Base-by-base conservation (phyloP, 2,888 invertebrate species). In the Isoperla grammatica region DNA sequence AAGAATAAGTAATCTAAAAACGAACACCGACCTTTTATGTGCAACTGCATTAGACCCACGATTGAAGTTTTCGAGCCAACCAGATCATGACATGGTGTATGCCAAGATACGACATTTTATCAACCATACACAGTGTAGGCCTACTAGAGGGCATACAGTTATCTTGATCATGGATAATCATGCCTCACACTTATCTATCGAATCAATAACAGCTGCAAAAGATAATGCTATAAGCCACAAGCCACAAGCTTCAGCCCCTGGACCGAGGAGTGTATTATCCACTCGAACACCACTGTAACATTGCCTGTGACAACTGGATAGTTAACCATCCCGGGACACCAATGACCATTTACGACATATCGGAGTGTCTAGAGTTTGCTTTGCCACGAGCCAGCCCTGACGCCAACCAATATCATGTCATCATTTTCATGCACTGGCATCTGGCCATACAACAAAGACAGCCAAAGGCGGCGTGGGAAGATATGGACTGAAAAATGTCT, bases 321-420 rank as follows among this genome's bases (percentile, higher is more conserved):
- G 59, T 67, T 45, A 61, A 53, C 50, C 54, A 70, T 57, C 67
- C 67, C 35, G 67, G 68, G 9, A 66, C 65, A 54, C 59, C 66
- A 11, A 65, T 68, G 42, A 65, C 65, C 9, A 68, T 70, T 45
- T 67, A 69, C 59, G 67, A 69, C 37, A 35, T 62, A 3, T 43
- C 45, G 23, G 62, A 45, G 29, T 56, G 63, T 48, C 42, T 59
- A 13, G 60, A 40, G 23, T 40, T 35, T 40, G 63, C 66, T 17
- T 61, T 64, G 22, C 59, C 61, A 46, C n/a, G n/a, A n/a, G n/a
- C 20, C 48, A 12, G 64, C 65, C 12, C 57, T 63, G 13, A 63
- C 59, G 8, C 61, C 65, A 37, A 56, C 20, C n/a, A 68, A 66
- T 39, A 66, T 53, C 22, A 23, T 39, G 6, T 53, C 59, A 35